A percentile compares a stretch with the other conserved stretches of the same genome.
Conservation (phyloP, 2,113 vertebrate species). For the Anarhynchus alexandrinus region DNA sequence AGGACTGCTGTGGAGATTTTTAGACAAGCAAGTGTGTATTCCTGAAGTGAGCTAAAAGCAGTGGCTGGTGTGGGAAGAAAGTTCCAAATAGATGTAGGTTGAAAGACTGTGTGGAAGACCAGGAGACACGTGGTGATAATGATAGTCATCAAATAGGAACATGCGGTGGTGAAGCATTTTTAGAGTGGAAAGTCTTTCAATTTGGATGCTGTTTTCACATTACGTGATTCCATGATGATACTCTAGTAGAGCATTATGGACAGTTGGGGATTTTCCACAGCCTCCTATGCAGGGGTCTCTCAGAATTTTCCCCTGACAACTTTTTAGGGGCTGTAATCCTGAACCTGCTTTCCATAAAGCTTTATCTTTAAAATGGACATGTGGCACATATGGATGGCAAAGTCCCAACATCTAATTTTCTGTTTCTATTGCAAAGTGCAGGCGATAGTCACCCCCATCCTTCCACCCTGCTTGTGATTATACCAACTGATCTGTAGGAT, state of each 20-base stretch:
- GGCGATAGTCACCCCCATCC: background rate
- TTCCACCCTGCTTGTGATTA: background rate
- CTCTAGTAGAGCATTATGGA: background rate
- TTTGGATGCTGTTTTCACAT: background rate
- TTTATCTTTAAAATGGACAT: background rate
- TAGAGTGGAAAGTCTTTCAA: background rate
- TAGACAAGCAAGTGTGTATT: background rate
- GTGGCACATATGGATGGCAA: background rate
- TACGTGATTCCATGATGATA: background rate
- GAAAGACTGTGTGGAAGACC: background rate
- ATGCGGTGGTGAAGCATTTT: background rate
- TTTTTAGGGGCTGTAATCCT: background rate
- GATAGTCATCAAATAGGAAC: background rate
- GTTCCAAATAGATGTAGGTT: constrained; percentile 1
- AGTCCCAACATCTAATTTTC: background rate
- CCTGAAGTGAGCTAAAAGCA: constrained; percentile 46
- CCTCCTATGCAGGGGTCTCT: background rate
- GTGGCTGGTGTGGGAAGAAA: constrained; percentile 31
- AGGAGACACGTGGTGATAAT: background rate
- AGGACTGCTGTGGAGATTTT: background rate
- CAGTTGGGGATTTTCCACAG: background rate
- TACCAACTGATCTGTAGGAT: background rate
- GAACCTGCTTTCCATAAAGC: background rate
- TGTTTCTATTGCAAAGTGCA: background rate
- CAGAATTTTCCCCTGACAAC: background rate